Percentiles rank a stretch among this genome's conserved stretches.
Evolutionary conservation across 2,797 vertebrate species (phyloP).

Genomic region (Takifugu rubripes): DNA sequence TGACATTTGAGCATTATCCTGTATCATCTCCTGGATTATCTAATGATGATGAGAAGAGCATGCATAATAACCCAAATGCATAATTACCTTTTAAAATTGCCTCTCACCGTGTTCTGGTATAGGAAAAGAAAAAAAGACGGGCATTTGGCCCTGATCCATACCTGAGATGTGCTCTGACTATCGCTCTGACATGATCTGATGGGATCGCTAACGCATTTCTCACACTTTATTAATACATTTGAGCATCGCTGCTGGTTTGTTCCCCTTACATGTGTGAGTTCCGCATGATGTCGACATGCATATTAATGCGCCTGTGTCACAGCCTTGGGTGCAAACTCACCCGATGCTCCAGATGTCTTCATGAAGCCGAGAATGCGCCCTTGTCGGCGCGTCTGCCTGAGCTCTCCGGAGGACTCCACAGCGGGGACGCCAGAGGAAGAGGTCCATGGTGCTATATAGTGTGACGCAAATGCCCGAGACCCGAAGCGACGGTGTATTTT

Average conservation of each 20-base stretch:
- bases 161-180: conserved; percentile 16
- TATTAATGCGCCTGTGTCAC: conserved; percentile 18
- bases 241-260: too few relatives aligned
- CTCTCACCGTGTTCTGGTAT: conserved; percentile 32
- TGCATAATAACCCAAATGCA: conserved; percentile 24
- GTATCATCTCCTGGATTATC: conserved; percentile 49
- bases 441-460: conserved; percentile 28
- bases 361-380: conserved; percentile 3
- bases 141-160: conserved; percentile 24
- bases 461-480: conserved; percentile 45
- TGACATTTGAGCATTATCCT: conserved; percentile 40
- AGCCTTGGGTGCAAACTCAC: conserved; percentile 10
- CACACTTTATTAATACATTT: conserved; percentile 2
- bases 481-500: conserved; percentile 40
- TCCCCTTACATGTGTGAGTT: not conserved
- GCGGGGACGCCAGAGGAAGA: conserved; percentile 20
- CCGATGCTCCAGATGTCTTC: conserved; percentile 19
- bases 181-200: conserved; percentile 12
- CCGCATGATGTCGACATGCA: not conserved
- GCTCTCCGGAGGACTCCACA: conserved; percentile 24
- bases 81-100: conserved; percentile 46
- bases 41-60: conserved; percentile 37
- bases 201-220: not conserved
- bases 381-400: conserved; percentile 12
- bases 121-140: conserved; percentile 29